Base-by-base conservation (phyloP, 2,888 invertebrate species). In the Xanthorhoe designata region DNA sequence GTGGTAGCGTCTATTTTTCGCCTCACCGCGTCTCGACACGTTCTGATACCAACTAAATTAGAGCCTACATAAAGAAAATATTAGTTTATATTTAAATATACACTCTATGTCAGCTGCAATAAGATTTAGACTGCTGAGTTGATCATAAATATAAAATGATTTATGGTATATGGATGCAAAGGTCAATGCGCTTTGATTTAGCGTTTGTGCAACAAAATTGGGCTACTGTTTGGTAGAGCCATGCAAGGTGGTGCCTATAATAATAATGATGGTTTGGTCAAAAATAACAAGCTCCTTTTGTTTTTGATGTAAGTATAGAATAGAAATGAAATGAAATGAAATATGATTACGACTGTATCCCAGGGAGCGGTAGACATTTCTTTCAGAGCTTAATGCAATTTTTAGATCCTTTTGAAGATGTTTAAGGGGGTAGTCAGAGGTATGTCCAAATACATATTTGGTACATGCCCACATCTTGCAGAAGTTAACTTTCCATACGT, bases 1-100 rank as follows among this genome's bases (percentile, higher is more conserved):
- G 64, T 85, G 81, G 88, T 72, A 87, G 88, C 87, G 75, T 82
- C 76, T 74, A 84, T 85, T 82, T 80, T 74, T 75, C 82, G 85
- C 82, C 73, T 73, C 79, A 81, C 66, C 76, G 85, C 73, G 24
- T 78, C 66, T 70, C 81, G 84, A 86, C 83, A 82, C 75, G 75
- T 72, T 64, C 64, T 66, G 75, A 78, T 72, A 79, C 77, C 68
- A 76, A 78, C 64, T 67, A 72, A 67, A 69, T 72, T 69, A 65
- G 75, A 70, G 72, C 57, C 68, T 60, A 63, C 17, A 54, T 42
- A 61, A 35, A 54, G 1, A 24, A 38, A 52, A 0, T 13, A 0
- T 35, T 47, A 5, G 4, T 47, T 17, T 13, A 5, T 49, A 57
- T 7, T 45, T 2, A 18, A 70, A 38, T 58, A 50, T 59, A 60